phyloP scores from a whole-genome alignment of 1,140 invertebrate species.

The Drosophila ananassae region DNA sequence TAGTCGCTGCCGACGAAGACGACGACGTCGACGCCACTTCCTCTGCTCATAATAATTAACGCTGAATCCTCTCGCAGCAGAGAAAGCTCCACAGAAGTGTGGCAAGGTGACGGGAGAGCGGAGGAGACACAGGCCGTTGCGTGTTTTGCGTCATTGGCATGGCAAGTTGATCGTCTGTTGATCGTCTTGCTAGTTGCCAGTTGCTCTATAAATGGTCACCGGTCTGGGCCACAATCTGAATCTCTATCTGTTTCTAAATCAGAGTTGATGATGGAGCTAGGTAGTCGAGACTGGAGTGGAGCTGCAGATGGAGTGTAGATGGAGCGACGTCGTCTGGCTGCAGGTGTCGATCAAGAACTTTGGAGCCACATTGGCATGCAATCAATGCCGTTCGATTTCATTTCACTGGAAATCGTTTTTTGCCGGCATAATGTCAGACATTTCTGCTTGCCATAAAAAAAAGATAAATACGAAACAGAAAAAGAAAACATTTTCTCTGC shows the following conservation, averaged over 20 bases:
- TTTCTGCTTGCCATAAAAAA: constrained; percentile 65
- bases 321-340: constrained; percentile 45
- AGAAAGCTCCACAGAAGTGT: constrained; percentile 45
- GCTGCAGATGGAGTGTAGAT: too few species aligned
- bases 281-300: not conserved
- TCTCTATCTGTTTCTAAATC: constrained; percentile 13
- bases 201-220: constrained; percentile 74
- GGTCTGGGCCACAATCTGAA: constrained; percentile 41
- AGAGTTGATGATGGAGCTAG: constrained; percentile 1
- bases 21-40: constrained; percentile 2
- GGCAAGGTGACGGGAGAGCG: not conserved
- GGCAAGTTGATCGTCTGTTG: constrained; percentile 73
- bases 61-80: constrained; percentile 45
- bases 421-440: constrained; percentile 69
- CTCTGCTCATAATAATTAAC: constrained; percentile 75
- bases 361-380: constrained; percentile 81
- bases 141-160: constrained; percentile 77
- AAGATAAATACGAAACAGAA: not conserved
- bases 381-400: constrained; percentile 81
- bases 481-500: constrained; percentile 25
- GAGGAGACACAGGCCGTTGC: constrained; percentile 33
- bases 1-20: constrained; percentile 53
- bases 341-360: constrained; percentile 80
- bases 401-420: constrained; percentile 69
- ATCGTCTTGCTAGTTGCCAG: constrained; percentile 71